Base-by-base conservation (phyloP, 2,888 invertebrate genomes). In the Phymatocera aterrima region DNA sequence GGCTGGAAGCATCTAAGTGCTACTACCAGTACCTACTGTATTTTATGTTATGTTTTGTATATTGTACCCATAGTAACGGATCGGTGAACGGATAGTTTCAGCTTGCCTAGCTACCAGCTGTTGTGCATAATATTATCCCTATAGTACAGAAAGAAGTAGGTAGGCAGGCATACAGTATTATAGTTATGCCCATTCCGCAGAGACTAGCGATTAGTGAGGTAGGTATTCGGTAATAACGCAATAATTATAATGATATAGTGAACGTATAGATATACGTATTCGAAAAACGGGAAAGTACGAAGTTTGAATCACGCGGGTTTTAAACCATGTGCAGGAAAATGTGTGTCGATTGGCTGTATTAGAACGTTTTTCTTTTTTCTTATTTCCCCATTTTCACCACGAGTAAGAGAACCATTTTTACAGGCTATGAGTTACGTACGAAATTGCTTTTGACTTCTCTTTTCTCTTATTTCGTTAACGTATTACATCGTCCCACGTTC, bases 61-160 rank as follows among this genome's bases (percentile, higher is more conserved):
- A 37, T 43, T 75, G 75, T 75, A 75, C 60, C 75, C 75, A 75
- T 60, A 75, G 75, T 75, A 75, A 75, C 75, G 75, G 75, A 75
- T 75, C 75, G 40, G 75, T 75, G 75, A 75, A 75, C 75, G 75
- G 75, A 43, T 75, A 60, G 18, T 28, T 3, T 51, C 28, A 31
- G 51, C 72, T 43, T n/a, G 34, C 61, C 61, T 72, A 21, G 18
- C 72, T 72, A 72, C 72, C 72, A 72, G 72, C 72, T 72, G 72
- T 72, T 34, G 68, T 40, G 15, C 24, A n/a, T 21, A 15, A 18
- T 46, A 28, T 24, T 21, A 28, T 70, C 48, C 18, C n/a, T 28
- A n/a, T 48, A 21, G 31, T 64, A 34, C 37, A 64, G 2, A 72
- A 12, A 72, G 34, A 28, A 24, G 60, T 15, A 60, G 21, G 21